Evolutionary conservation across 2,797 vertebrate genomes (phyloP).

Genomic region (Emys orbicularis): DNA sequence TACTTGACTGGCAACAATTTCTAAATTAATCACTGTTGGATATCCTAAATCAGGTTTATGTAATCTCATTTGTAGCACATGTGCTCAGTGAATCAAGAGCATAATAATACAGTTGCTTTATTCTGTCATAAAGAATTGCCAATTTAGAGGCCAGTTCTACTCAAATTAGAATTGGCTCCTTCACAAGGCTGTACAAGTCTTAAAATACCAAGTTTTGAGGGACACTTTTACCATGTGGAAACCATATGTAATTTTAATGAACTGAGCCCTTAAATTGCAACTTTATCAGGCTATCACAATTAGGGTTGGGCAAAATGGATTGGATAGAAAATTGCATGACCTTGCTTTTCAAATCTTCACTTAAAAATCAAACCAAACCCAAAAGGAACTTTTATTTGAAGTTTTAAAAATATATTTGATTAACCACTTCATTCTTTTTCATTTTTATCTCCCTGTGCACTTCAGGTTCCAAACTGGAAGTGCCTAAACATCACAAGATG

Average conservation of each 20-base stretch:
- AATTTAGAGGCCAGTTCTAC: background rate
- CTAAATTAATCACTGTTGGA: background rate
- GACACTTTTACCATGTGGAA: background rate
- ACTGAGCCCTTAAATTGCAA: background rate
- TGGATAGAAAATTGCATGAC: background rate
- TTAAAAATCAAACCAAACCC: background rate
- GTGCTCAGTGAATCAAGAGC: background rate
- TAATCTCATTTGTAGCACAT: background rate
- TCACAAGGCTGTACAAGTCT: background rate
- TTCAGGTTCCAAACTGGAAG: background rate
- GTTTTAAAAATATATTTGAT: background rate
- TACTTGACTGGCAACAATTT: conserved; percentile 9
- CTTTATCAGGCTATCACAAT: background rate
- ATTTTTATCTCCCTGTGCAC: background rate
- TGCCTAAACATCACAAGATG: background rate
- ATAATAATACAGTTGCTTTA: background rate
- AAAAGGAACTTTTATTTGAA: background rate
- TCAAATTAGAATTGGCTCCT: background rate
- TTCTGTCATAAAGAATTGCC: background rate
- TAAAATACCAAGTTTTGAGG: background rate
- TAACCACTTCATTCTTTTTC: background rate
- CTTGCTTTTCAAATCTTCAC: background rate
- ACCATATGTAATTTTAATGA: background rate
- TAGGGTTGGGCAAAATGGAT: background rate
- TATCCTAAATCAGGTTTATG: background rate